Evolutionary conservation across 1,140 invertebrate genomes (phyloP).

Genomic region (Asobara japonica): DNA sequence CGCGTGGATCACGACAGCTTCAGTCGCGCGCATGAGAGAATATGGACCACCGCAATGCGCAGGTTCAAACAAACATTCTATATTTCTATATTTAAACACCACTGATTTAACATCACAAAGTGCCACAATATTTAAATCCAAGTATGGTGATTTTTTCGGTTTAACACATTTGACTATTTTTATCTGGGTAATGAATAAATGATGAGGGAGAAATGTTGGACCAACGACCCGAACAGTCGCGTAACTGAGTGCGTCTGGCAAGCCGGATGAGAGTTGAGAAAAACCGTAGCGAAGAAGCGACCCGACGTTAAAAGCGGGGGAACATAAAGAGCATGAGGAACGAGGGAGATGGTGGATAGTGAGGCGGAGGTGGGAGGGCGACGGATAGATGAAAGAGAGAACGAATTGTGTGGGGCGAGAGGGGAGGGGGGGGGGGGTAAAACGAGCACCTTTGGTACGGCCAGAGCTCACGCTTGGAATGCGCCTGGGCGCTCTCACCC

Average conservation of each 20-base stretch:
- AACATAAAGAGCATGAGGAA: slow-evolving; percentile 1
- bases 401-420: too few species aligned
- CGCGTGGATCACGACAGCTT: slow-evolving; percentile 13
- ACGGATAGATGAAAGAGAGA: slow-evolving; percentile 13
- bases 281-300: slow-evolving; percentile 30
- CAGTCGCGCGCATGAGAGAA: not conserved
- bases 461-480: slow-evolving; percentile 24
- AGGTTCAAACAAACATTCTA: not conserved
- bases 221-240: slow-evolving; percentile 24
- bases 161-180: not conserved
- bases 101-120: not conserved
- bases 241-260: slow-evolving; percentile 28
- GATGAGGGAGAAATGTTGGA: not conserved
- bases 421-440: not conserved
- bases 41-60: slow-evolving; percentile 1
- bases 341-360: not conserved
- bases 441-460: slow-evolving; percentile 14
- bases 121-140: not conserved
- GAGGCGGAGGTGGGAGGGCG: not conserved
- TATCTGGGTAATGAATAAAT: not conserved
- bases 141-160: not conserved
- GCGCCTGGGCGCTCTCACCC: slow-evolving; percentile 24
- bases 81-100: not conserved
- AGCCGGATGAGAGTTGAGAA: slow-evolving; percentile 17
- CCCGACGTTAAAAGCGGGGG: not conserved